phyloP scores from a whole-genome alignment of 2,113 vertebrate genomes.

The Xenopus borealis region DNA sequence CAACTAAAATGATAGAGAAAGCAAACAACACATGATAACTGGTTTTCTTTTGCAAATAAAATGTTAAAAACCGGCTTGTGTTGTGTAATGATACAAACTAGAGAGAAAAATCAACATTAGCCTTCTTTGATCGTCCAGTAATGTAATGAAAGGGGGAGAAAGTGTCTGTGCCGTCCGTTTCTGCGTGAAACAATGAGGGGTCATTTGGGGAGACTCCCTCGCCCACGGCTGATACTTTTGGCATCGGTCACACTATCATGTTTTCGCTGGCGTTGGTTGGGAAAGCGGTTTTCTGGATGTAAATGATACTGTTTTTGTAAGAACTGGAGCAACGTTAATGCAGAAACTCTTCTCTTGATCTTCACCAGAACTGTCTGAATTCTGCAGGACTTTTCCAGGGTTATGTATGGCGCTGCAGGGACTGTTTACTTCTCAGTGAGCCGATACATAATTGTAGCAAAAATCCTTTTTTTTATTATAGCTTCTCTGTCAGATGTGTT shows the following conservation, averaged over 20 bases:
- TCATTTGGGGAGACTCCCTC: constrained; percentile 33
- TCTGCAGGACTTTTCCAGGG: constrained; percentile 4
- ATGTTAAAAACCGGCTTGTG: neutral
- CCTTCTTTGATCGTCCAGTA: neutral
- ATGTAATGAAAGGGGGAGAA: neutral
- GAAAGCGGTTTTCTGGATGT: constrained; percentile 37
- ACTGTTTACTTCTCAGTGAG: no score
- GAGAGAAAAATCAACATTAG: neutral
- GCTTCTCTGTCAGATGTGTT: no score
- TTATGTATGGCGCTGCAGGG: neutral
- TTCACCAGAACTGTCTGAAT: neutral
- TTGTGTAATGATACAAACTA: neutral
- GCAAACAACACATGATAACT: no score
- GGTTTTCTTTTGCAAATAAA: no score
- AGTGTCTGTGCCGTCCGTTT: no score
- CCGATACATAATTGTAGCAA: no score
- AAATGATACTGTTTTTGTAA: constrained; percentile 41
- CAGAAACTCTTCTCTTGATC: neutral
- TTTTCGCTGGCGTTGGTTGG: constrained; percentile 35
- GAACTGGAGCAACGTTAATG: constrained; percentile 16
- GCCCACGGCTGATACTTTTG: constrained; percentile 23
- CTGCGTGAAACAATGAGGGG: constrained; percentile 29
- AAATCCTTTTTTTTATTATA: no score
- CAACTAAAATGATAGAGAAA: no score
- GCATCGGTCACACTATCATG: constrained; percentile 16